phyloP scores from a whole-genome alignment of 2,888 invertebrate genomes.

The Azorinus chamasolen region DNA sequence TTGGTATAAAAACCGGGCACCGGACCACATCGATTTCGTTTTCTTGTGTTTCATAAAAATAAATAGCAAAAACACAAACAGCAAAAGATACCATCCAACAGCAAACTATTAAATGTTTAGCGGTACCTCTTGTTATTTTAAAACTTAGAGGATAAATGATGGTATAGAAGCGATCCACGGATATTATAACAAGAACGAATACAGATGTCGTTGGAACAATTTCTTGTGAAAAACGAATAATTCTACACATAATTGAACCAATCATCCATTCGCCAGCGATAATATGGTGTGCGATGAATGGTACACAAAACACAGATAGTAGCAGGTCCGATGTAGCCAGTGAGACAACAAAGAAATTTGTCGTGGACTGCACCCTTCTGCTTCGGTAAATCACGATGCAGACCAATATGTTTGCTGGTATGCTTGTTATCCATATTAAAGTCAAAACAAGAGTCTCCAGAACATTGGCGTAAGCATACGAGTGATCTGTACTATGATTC shows the following conservation, averaged over 20 bases:
- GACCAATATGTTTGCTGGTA: conserved; percentile 81
- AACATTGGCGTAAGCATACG: conserved; percentile 19
- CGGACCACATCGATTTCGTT: conserved; percentile 16
- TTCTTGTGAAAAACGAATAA: conserved; percentile 76
- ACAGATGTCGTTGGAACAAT: conserved; percentile 69
- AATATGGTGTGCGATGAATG: conserved; percentile 73
- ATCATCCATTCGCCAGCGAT: conserved; percentile 73
- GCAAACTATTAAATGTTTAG: conserved; percentile 79
- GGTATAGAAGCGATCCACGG: conserved; percentile 84
- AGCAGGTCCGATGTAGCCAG: conserved; percentile 79
- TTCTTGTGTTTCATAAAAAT: conserved; percentile 71
- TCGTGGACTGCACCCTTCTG: conserved; percentile 85
- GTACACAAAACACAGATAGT: conserved; percentile 72
- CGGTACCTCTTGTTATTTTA: conserved; percentile 82
- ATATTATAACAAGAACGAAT: conserved; percentile 79
- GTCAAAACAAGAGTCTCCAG: conserved; percentile 39
- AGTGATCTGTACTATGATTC: neutral
- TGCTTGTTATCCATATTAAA: conserved; percentile 67
- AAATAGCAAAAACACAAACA: conserved; percentile 73
- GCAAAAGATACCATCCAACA: conserved; percentile 73
- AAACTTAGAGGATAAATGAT: conserved; percentile 85
- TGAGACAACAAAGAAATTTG: conserved; percentile 84
- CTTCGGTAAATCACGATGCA: conserved; percentile 84
- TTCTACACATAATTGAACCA: conserved; percentile 77
- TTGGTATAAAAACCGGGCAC: conserved; percentile 73